Evolutionary conservation across 2,797 vertebrate species (phyloP).

Genomic region (Dendrocincla fuliginosa): DNA sequence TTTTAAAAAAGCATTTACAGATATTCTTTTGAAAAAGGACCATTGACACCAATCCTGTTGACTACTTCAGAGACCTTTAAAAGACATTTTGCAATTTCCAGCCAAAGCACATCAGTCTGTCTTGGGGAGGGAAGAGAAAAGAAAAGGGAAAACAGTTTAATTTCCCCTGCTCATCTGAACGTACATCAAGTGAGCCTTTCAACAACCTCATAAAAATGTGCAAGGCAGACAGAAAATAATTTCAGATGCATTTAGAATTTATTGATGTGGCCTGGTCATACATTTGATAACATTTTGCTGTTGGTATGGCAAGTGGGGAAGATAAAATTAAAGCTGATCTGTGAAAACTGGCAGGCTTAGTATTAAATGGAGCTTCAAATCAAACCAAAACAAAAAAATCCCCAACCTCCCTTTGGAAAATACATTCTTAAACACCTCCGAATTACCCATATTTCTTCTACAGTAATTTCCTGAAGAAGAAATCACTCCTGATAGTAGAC

Average conservation of each 20-base stretch:
- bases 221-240: slow-evolving; percentile 21
- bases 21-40: not conserved
- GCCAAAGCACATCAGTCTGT: not conserved
- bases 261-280: slow-evolving; percentile 25
- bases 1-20: not conserved
- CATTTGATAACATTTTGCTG: not conserved
- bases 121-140: not conserved
- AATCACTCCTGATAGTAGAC: not conserved
- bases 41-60: not conserved
- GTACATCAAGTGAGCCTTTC: not conserved
- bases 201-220: not conserved
- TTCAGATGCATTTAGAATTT: not conserved
- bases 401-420: not conserved
- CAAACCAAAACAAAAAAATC: not conserved
- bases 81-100: not conserved
- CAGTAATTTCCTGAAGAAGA: not conserved
- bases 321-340: not conserved
- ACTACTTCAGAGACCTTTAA: not conserved
- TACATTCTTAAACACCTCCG: not conserved
- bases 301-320: not conserved
- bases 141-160: slow-evolving; percentile 14
- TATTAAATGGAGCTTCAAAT: not conserved
- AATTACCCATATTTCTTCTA: not conserved
- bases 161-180: slow-evolving; percentile 12
- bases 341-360: not conserved